Percentiles rank a stretch among this genome's conserved stretches.
phyloP scores from a whole-genome alignment of 2,113 vertebrate genomes.

The Bufo bufo region DNA sequence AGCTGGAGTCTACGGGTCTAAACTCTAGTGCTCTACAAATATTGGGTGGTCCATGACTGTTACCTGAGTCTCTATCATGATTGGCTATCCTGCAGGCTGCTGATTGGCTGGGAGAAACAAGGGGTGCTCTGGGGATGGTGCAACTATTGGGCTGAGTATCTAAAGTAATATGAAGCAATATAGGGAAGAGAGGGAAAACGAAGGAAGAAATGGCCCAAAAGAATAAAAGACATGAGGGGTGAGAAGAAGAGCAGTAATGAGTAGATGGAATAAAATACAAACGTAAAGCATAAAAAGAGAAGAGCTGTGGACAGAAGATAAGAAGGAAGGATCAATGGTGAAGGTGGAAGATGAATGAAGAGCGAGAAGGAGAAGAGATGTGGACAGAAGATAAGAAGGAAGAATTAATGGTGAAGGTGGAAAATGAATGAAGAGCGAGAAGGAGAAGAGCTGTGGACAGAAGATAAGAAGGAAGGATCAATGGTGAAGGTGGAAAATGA shows the following conservation, averaged over 20 bases:
- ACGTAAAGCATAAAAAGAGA: too few relatives aligned
- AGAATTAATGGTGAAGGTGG: neutral
- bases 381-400: neutral
- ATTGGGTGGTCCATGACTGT: neutral
- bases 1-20: neutral
- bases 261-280: too few relatives aligned
- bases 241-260: neutral
- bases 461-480: neutral
- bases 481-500: neutral
- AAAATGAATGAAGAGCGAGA: too few relatives aligned
- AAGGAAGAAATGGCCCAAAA: neutral
- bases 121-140: conserved; percentile 65
- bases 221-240: too few relatives aligned
- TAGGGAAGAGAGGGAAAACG: neutral
- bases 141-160: neutral
- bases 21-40: neutral
- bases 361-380: neutral
- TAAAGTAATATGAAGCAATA: neutral
- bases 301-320: too few relatives aligned
- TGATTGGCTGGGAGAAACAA: conserved; percentile 71
- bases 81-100: conserved; percentile 75
- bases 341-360: neutral
- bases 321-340: neutral
- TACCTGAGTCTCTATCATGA: conserved; percentile 71
- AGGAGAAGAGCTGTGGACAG: neutral